A percentile compares a stretch with the other conserved stretches of the same genome.
These are phyloP conservation scores for Berghia stephanieae DNA, from an alignment of 1,140 invertebrate species.

Conservation along the genomic window DNA sequence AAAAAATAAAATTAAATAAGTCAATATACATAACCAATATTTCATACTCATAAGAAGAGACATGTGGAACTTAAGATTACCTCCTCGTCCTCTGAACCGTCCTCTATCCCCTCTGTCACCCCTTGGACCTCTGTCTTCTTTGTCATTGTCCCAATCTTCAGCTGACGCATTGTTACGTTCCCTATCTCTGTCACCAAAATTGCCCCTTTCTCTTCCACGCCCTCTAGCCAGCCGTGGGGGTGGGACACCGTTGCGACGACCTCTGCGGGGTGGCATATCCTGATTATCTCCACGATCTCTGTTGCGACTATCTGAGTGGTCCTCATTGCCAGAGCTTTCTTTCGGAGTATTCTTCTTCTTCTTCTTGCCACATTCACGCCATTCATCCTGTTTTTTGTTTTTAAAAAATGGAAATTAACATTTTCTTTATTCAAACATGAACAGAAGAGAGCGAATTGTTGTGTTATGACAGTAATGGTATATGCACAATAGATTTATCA, in stretches of 20 bases:
- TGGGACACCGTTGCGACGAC: conserved; percentile 47
- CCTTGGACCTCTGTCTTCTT: conserved; percentile 15
- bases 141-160: conserved; percentile 34
- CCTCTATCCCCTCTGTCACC: conserved; percentile 58
- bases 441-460: no score
- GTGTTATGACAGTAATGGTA: no score
- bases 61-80: no score
- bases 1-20: conserved; percentile 12
- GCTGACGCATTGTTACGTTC: conserved; percentile 34
- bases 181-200: conserved; percentile 47
- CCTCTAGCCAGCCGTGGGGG: conserved; percentile 49
- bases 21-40: no score
- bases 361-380: conserved; percentile 29
- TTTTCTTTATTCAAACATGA: no score
- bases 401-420: no score
- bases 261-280: conserved; percentile 32
- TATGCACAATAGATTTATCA: no score
- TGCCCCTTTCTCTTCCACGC: conserved; percentile 49
- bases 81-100: conserved; percentile 68
- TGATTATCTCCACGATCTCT: conserved; percentile 34
- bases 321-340: conserved; percentile 14
- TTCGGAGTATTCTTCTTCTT: conserved; percentile 26
- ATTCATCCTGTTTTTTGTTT: conserved; percentile 11
- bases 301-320: conserved; percentile 46
- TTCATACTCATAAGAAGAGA: no score